phyloP scores from a whole-genome alignment of 2,797 vertebrate species.

The Adelosebastes latens region DNA sequence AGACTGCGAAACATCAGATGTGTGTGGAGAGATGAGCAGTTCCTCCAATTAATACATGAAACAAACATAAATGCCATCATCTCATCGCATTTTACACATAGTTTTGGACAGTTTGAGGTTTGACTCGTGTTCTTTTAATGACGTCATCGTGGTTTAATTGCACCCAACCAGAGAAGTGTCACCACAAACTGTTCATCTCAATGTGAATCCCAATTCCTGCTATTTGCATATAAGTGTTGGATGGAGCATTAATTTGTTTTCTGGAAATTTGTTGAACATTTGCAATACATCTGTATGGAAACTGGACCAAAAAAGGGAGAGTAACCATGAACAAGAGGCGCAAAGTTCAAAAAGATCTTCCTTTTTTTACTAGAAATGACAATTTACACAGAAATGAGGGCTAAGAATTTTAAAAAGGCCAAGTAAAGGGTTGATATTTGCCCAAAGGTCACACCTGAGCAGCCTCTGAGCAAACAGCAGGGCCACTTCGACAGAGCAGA shows the following conservation, averaged over 20 bases:
- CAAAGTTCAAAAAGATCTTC: neutral
- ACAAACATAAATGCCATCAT: neutral
- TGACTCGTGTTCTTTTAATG: neutral
- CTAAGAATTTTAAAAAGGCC: neutral
- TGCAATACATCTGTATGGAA: neutral
- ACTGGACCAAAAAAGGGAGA: neutral
- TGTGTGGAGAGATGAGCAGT: neutral
- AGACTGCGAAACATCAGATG: neutral
- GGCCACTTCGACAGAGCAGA: neutral
- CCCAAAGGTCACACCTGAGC: constrained; percentile 32
- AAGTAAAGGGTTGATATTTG: neutral
- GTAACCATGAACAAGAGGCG: too few relatives aligned
- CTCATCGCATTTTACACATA: neutral
- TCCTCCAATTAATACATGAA: neutral
- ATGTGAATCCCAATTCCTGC: neutral
- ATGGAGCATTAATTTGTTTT: neutral
- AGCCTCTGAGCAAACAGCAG: constrained; percentile 4
- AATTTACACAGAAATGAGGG: neutral
- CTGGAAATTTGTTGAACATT: neutral
- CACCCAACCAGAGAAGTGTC: neutral
- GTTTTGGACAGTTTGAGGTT: neutral
- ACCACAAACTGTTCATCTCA: neutral
- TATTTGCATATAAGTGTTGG: neutral
- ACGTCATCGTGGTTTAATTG: neutral
- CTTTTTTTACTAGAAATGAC: neutral